Evolutionary conservation across 2,888 invertebrate genomes (phyloP).

Genomic region (Caenorhabditis zanzibari): DNA sequence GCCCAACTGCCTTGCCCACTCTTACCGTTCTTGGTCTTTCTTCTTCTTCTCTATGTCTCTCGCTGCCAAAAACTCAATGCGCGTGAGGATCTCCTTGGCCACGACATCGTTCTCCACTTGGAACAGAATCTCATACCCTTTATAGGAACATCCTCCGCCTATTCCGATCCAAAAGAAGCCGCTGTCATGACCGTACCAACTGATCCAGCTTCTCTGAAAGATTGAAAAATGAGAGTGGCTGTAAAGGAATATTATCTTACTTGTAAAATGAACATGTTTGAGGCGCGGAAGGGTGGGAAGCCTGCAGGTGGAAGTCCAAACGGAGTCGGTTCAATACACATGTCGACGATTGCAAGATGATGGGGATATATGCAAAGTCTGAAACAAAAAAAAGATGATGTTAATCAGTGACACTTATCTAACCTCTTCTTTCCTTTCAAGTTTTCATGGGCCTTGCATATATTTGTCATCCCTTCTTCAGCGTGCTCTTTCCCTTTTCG

Average conservation of each 20-base stretch:
- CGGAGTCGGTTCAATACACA: constrained; percentile 74
- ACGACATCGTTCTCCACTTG: constrained; percentile 40
- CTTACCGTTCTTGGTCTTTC: constrained; percentile 7
- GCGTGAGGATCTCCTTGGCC: constrained; percentile 34
- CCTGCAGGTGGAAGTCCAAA: constrained; percentile 67
- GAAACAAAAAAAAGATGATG: background rate
- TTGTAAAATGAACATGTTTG: constrained; percentile 53
- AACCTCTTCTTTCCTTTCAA: constrained; percentile 57
- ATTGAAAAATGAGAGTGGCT: background rate
- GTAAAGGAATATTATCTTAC: constrained; percentile 30
- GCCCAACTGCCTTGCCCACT: no score
- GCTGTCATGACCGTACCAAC: constrained; percentile 74
- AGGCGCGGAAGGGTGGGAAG: constrained; percentile 76
- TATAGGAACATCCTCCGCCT: constrained; percentile 73
- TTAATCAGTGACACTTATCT: background rate
- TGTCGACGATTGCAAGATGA: constrained; percentile 74
- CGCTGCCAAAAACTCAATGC: constrained; percentile 38
- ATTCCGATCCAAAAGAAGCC: constrained; percentile 77
- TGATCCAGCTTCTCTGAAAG: constrained; percentile 66
- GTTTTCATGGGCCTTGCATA: constrained; percentile 39
- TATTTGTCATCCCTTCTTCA: constrained; percentile 46
- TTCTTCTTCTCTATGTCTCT: constrained; percentile 33
- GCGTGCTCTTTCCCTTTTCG: constrained; percentile 65
- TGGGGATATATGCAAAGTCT: constrained; percentile 80
- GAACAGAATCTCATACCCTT: constrained; percentile 71